phyloP scores from a whole-genome alignment of 2,113 vertebrate species.

The Odobenus rosmarus region DNA sequence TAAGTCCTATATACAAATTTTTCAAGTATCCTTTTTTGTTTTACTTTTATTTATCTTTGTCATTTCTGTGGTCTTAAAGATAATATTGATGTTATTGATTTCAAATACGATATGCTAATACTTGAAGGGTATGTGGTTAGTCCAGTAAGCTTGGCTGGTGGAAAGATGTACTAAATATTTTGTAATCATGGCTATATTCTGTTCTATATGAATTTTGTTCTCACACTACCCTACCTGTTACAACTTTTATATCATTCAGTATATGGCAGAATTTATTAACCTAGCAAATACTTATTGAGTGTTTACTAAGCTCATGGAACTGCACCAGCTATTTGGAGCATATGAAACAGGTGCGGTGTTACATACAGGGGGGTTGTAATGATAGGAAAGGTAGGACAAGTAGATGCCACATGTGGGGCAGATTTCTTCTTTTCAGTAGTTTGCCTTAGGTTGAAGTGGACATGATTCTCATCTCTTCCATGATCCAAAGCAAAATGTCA shows the following conservation, averaged over 20 bases:
- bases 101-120: not conserved
- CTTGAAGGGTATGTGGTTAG: not conserved
- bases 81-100: not conserved
- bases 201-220: not conserved
- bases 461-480: accelerated
- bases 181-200: not conserved
- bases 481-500: not conserved
- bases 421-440: not conserved
- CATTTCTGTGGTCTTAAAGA: not conserved
- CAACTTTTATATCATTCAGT: not conserved
- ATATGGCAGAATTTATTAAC: not conserved
- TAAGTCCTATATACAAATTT: not conserved
- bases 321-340: not conserved
- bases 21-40: not conserved
- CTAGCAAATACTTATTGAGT: not conserved
- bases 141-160: not conserved
- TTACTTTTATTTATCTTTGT: not conserved
- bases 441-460: not conserved
- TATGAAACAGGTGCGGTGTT: not conserved
- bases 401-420: accelerated
- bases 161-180: not conserved
- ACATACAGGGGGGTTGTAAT: accelerated
- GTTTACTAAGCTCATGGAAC: not conserved
- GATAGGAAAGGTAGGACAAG: accelerated
- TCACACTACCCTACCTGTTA: not conserved